Percentiles rank a stretch among this genome's conserved stretches.
Conservation (phyloP, 1,140 invertebrate genomes). For the Chrysomallon squamiferum region DNA sequence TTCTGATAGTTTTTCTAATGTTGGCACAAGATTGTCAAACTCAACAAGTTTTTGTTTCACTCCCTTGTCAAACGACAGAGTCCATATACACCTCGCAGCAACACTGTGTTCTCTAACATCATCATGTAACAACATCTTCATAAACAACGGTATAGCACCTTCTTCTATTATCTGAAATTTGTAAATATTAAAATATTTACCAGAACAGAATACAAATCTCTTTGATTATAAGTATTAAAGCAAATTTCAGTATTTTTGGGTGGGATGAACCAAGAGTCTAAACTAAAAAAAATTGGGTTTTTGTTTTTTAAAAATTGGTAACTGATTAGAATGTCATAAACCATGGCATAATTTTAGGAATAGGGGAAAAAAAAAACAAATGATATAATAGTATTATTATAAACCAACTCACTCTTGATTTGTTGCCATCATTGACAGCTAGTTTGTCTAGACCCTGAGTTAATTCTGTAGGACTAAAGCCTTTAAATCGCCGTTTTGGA, state of each 20-base stretch:
- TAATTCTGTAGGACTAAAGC: constrained; percentile 49
- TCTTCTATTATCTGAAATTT: constrained; percentile 45
- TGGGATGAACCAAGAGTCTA: no score
- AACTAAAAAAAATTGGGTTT: no score
- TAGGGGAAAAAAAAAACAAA: no score
- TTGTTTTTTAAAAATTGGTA: no score
- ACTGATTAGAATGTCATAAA: no score
- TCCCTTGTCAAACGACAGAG: constrained; percentile 49
- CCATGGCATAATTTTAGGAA: no score
- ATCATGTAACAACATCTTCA: constrained; percentile 41
- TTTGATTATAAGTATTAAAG: no score
- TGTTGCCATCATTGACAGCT: constrained; percentile 54
- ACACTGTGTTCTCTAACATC: constrained; percentile 41
- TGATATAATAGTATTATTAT: no score
- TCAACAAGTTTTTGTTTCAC: constrained; percentile 38
- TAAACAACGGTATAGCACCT: constrained; percentile 38
- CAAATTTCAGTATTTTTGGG: no score
- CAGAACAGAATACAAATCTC: background rate
- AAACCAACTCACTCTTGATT: constrained; percentile 41
- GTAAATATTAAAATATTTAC: background rate
- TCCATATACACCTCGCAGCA: constrained; percentile 45
- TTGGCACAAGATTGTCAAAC: constrained; percentile 35
- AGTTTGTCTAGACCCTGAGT: constrained; percentile 52
- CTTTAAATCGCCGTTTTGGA: constrained; percentile 39
- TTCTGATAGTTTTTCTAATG: constrained; percentile 36